These are phyloP conservation scores for Borostomias antarcticus DNA, from an alignment of 2,797 vertebrate species.

Conservation along the genomic window DNA sequence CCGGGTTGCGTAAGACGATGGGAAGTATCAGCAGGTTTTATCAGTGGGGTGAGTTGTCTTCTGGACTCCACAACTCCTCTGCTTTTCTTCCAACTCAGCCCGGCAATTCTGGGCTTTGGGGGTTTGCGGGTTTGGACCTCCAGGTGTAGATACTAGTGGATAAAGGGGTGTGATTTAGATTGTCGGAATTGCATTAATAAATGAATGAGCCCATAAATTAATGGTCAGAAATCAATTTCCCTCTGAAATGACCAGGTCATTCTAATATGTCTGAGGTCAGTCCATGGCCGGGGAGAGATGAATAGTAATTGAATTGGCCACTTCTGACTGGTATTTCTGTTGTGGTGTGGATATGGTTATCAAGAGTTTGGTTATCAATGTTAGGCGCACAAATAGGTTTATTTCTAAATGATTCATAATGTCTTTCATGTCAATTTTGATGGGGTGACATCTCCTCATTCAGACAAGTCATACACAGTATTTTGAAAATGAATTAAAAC, in stretches of 20 bases:
- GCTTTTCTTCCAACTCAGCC: background rate
- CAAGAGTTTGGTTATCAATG: background rate
- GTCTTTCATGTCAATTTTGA: too few species aligned
- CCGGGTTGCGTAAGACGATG: constrained; percentile 13
- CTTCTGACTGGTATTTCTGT: background rate
- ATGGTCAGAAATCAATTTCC: constrained; percentile 24
- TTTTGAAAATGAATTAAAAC: too few species aligned
- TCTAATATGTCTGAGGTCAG: constrained; percentile 29
- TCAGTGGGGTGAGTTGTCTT: constrained; percentile 7
- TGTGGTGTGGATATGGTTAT: background rate
- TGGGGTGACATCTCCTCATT: too few species aligned
- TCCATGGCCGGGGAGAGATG: constrained; percentile 7
- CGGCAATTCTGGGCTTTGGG: background rate
- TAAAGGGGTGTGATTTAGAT: constrained; percentile 9
- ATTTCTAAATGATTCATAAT: too few species aligned
- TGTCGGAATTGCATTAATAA: constrained; percentile 15
- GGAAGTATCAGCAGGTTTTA: constrained; percentile 12
- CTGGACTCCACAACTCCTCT: constrained; percentile 2
- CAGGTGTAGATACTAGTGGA: background rate
- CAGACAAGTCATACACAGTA: too few species aligned
- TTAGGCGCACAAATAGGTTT: background rate
- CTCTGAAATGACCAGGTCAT: constrained; percentile 18
- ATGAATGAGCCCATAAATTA: constrained; percentile 21
- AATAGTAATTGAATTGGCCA: background rate
- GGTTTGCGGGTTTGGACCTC: background rate